A percentile compares a stretch with the other conserved stretches of the same genome.
Conservation (phyloP, 2,113 vertebrate genomes). For the Campylomormyrus tamandua region DNA sequence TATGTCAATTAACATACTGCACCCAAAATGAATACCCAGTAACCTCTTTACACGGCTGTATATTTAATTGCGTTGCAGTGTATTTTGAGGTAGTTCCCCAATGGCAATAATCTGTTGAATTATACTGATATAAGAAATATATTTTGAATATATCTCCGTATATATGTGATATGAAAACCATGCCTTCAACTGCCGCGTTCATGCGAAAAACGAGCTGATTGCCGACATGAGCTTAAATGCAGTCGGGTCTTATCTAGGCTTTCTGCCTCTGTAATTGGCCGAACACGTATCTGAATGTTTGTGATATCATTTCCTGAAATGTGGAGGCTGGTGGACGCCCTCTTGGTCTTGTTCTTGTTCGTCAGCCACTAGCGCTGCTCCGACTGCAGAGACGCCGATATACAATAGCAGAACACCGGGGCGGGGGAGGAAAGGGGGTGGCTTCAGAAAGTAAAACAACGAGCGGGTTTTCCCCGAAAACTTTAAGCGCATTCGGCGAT, state of each 20-base stretch:
- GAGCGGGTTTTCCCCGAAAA: background rate
- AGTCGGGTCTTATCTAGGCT: background rate
- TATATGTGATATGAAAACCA: background rate
- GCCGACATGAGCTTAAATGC: background rate
- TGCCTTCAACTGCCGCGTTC: background rate
- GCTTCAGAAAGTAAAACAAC: background rate
- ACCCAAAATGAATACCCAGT: no score
- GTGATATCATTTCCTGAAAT: slow-evolving; percentile 35
- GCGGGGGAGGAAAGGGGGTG: background rate
- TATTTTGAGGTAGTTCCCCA: background rate
- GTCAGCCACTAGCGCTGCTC: background rate
- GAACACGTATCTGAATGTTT: background rate
- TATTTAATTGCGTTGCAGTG: background rate
- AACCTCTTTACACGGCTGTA: background rate
- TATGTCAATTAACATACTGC: background rate
- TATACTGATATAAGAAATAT: background rate
- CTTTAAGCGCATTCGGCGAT: background rate
- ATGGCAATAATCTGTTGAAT: background rate
- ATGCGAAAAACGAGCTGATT: background rate
- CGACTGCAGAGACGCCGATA: background rate
- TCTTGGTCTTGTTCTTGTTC: background rate
- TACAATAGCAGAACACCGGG: background rate
- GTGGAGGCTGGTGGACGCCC: background rate
- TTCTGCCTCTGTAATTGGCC: background rate
- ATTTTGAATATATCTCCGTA: background rate